Percentiles rank a stretch among this genome's conserved stretches.
phyloP scores from a whole-genome alignment of 2,797 vertebrate species.

The Otus scops region DNA sequence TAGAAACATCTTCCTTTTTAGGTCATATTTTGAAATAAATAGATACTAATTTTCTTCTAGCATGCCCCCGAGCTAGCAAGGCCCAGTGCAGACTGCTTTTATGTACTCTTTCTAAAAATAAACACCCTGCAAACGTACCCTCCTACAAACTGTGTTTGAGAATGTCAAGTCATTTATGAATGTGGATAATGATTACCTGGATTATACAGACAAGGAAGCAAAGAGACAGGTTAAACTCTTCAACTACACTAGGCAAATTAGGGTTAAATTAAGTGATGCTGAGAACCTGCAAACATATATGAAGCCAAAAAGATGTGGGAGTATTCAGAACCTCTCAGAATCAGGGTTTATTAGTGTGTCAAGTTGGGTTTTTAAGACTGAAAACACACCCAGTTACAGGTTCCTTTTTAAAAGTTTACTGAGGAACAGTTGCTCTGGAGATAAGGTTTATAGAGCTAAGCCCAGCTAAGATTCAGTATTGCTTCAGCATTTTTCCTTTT shows the following conservation, averaged over 20 bases:
- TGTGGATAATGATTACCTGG: not conserved
- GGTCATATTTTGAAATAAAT: not conserved
- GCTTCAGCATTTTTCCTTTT: conserved; percentile 29
- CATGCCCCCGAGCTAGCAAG: not conserved
- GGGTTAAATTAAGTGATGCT: not conserved
- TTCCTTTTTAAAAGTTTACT: not conserved
- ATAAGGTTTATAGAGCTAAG: conserved; percentile 31
- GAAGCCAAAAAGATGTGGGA: not conserved
- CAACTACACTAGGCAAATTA: not conserved
- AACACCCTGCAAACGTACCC: not conserved
- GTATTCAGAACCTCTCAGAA: not conserved
- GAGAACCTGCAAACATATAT: not conserved
- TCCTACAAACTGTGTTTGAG: not conserved
- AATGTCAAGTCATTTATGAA: not conserved
- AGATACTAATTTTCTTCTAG: not conserved
- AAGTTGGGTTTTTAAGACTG: not conserved
- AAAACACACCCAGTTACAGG: not conserved
- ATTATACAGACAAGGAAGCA: not conserved
- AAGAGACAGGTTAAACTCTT: not conserved
- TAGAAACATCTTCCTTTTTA: not conserved
- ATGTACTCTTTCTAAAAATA: not conserved
- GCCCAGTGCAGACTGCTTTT: not conserved
- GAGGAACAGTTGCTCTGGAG: not conserved
- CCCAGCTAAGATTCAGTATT: not conserved
- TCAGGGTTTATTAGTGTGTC: not conserved